phyloP scores from a whole-genome alignment of 2,888 invertebrate species.

The Eupithecia inturbata region DNA sequence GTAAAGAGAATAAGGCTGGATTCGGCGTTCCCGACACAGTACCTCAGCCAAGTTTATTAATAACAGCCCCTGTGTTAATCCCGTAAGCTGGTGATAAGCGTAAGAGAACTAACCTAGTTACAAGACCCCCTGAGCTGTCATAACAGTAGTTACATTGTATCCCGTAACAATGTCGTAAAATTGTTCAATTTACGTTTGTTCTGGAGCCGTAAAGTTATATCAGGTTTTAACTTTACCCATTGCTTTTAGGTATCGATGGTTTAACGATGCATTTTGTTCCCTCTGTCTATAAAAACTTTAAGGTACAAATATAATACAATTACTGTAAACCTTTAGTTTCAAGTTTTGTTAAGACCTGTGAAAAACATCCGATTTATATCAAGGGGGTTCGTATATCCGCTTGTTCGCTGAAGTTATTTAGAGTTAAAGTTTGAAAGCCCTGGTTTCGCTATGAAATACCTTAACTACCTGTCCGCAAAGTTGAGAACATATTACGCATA shows the following conservation, averaged over 20 bases:
- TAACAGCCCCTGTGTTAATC: conserved; percentile 18
- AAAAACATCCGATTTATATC: not conserved
- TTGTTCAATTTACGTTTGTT: conserved; percentile 49
- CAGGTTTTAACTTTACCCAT: conserved; percentile 15
- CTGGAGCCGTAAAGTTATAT: conserved; percentile 34
- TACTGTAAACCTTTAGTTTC: not conserved
- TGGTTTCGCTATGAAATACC: conserved; percentile 21
- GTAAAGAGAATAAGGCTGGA: not conserved
- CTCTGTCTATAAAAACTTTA: conserved; percentile 4
- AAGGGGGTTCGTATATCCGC: not conserved
- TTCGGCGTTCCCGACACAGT: not conserved
- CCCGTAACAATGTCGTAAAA: conserved; percentile 46
- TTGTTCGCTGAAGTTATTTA: conserved; percentile 15
- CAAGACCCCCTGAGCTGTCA: conserved; percentile 31
- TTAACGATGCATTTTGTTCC: conserved; percentile 4
- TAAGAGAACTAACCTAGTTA: conserved; percentile 21
- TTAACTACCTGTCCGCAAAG: conserved; percentile 17
- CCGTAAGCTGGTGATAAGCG: conserved; percentile 15
- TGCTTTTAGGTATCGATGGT: conserved; percentile 14
- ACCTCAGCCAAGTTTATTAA: conserved; percentile 10
- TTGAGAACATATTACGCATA: conserved; percentile 23
- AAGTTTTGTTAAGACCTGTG: not conserved
- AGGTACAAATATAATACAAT: not conserved
- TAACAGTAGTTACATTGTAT: conserved; percentile 42
- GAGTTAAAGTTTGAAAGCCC: conserved; percentile 14